Evolutionary conservation across 2,888 invertebrate genomes (phyloP), one percentile per base, ranked within the genome.

Genomic region (Tenodera sinensis): DNA sequence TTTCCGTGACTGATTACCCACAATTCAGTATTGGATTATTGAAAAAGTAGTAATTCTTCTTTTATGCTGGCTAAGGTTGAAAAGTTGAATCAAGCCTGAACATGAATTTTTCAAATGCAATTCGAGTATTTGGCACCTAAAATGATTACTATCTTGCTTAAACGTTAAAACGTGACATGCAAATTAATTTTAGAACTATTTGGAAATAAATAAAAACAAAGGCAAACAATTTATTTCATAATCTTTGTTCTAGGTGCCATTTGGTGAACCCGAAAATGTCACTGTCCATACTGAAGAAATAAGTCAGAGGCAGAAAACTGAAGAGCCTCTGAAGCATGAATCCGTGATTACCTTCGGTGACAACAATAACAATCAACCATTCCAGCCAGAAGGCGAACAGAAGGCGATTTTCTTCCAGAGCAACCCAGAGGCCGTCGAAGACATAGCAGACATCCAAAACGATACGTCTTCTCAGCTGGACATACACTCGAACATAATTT

Each of bases 401-500:
- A 93, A 93, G 90, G 92, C 93, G 15, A 92, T 92, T 15, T 93
- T 91, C 91, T 91, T 93, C 84, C 92, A 92, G 83, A 91, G 92
- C 92, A 2, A 92, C 94, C 71, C 93, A 94, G 54, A 71, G 20
- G 54, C 20, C 25, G 54, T 71, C 8, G 54, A 71, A 25, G 54
- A 71, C 20, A 20, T 25, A 4, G 54, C 6, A 15, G 20, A 71
- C 54, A 71, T 4, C 54, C 15, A 71, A 6, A 71, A 71, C 20
- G 42, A 47, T 27, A 9, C 12, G 3, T 28, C 85, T 9, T 27
- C 85, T 27, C 85, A 47, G 28, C 0, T 90, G 93, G 93, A 91
- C 94, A 94, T 15, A 92, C 93, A 0, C 94, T 95, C 12, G 95
- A 95, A 91, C 95, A 95, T 90, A 95, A 96, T 91, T 95, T 96